Base-by-base conservation (phyloP, 2,797 vertebrate genomes). In the Eidolon dupreanum region DNA sequence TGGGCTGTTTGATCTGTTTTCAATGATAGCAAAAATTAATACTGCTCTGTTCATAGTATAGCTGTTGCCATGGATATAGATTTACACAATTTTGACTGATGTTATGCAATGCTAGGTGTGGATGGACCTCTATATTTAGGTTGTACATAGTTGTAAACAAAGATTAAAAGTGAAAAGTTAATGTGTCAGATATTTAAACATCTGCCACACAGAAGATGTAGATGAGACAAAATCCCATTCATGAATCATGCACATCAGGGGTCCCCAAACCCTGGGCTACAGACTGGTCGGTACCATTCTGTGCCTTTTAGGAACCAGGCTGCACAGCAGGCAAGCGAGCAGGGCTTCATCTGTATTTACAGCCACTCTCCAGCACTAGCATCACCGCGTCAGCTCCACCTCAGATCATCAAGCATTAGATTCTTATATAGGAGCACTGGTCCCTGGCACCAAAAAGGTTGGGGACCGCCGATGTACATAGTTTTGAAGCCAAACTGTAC, bases 111-210 rank as follows among this genome's bases (percentile, higher is more conserved):
- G 33, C 26, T 53, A 41, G 31, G 38, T 81, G 36, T 51, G 15
- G 20, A 53, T 75, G 24, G 83, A n/a, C 57, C 36, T 83, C 51
- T 86, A 0, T 1, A 46, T 55, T 43, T 73, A 33, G 24, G 43
- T 90, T 70, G 9, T 73, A 94, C 75, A 38, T 79, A 75, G 38
- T 91, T 66, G 17, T 63, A 83, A 94, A 31, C 71, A 83, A 87
- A 96, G 81, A 88, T 66, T 87, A 86, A 91, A 84, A 71, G n/a
- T 70, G 43, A 63, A 83, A 85, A 28, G 26, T 74, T 68, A 36
- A 36, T 57, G 2, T 22, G 41, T 33, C 86, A 84, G 31, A 16
- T 82, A 85, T 75, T 75, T 86, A 82, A 65, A 59, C 9, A 41
- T 43, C 33, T 92, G 17, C 63, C 61, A 43, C 68, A 19, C 15